Conservation (phyloP, 2,797 vertebrate genomes). For the Vipera ursinii region DNA sequence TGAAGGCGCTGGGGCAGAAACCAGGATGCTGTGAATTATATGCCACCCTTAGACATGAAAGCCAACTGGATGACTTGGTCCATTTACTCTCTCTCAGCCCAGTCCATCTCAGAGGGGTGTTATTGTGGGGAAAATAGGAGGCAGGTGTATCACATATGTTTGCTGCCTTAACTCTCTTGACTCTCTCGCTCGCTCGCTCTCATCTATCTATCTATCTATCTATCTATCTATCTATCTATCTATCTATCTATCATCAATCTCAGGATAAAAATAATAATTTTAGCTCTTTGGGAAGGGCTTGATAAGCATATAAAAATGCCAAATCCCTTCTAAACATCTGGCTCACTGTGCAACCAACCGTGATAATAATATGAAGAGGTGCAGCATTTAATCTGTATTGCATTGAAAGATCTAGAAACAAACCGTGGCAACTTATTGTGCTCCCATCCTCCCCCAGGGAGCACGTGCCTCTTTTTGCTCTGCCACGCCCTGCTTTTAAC, state of each 20-base stretch:
- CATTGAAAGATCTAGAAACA: background rate
- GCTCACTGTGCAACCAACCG: background rate
- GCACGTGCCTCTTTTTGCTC: background rate
- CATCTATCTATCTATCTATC: no score
- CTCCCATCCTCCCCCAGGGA: background rate
- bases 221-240: no score
- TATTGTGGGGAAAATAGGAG: background rate
- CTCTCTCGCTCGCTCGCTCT: fast-evolving
- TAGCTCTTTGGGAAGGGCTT: background rate
- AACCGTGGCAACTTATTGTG: background rate
- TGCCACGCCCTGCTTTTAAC: background rate
- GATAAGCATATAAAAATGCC: background rate
- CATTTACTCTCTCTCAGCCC: background rate
- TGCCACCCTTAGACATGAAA: background rate
- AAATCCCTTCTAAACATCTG: background rate
- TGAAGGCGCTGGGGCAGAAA: background rate
- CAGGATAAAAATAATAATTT: background rate
- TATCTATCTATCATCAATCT: background rate
- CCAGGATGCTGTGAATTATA: background rate
- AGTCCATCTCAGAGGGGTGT: background rate
- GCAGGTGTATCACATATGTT: background rate
- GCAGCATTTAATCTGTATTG: background rate
- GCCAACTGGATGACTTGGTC: background rate
- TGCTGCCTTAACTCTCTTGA: background rate
- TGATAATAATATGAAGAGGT: background rate